Percentiles rank a stretch among this genome's conserved stretches.
Evolutionary conservation across 2,888 invertebrate genomes (phyloP).

Genomic region (Blastobasis adustella): DNA sequence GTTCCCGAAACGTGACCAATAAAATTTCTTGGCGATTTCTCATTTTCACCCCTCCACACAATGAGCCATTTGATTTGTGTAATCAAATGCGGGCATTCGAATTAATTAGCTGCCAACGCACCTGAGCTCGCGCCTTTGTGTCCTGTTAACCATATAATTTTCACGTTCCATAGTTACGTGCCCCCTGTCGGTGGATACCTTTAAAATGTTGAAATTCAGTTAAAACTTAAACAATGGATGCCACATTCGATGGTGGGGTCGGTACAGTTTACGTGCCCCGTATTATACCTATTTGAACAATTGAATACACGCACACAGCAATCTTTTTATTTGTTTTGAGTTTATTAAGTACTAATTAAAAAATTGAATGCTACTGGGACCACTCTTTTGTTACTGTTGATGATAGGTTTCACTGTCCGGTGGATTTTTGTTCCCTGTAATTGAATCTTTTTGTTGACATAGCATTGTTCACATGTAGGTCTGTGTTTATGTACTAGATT

Average conservation of each 20-base stretch:
- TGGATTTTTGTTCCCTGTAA: not conserved
- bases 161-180: too few relatives aligned
- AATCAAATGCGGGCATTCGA: constrained; percentile 73
- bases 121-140: constrained; percentile 61
- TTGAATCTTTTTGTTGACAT: not conserved
- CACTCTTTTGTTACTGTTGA: constrained; percentile 17
- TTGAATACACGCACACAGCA: too few relatives aligned
- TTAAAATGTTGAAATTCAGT: too few relatives aligned
- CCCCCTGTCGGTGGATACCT: too few relatives aligned
- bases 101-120: constrained; percentile 73
- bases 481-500: not conserved
- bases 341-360: too few relatives aligned
- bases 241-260: too few relatives aligned
- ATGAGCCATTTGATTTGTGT: constrained; percentile 70
- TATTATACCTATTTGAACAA: too few relatives aligned
- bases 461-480: not conserved
- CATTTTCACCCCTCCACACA: constrained; percentile 62
- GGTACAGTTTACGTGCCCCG: too few relatives aligned
- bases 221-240: too few relatives aligned
- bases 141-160: constrained; percentile 19
- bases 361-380: too few relatives aligned
- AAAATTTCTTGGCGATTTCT: constrained; percentile 73
- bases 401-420: constrained; percentile 20
- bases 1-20: constrained; percentile 65
- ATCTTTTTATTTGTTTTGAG: too few relatives aligned